Base-by-base conservation (phyloP, 2,113 vertebrate species). In the Hepsetus odoe region DNA sequence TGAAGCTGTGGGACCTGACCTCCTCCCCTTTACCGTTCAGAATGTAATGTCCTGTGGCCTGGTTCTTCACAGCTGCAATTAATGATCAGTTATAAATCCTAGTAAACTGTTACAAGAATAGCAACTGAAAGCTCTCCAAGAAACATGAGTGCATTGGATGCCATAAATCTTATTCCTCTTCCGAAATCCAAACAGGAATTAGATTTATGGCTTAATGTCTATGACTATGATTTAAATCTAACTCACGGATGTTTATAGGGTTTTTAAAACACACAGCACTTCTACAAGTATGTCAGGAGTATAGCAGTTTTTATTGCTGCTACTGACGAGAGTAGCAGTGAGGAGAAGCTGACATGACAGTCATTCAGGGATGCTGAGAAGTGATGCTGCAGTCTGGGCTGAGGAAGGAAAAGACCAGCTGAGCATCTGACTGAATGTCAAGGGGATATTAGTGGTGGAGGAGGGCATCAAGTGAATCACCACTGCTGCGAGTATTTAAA, bases 41-140 rank as follows among this genome's bases (percentile, higher is more conserved):
- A 61, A 99, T 94, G 65, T 99, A 99, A 85, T 98, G 98, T 32
- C 98, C 98, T 0, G 98, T 99, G 0, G 96, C 97, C 84, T 99
- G 98, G 90, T 98, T 98, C 93, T 99, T 99, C 87, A 99, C 93
- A 2, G 98, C 97, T 99, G 89, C n/a, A 91, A 91, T 72, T 66
- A 86, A 83, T 77, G 30, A 82, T 75, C 78, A 74, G 61, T 85
- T 77, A 86, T 56, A 65, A 80, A 71, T 22, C 42, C 46, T 38
- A n/a, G n/a, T n/a, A 35, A 51, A 53, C 9, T 64, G 35, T 33
- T 72, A 79, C 5, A 12, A 42, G 49, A 51, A 55, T 35, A 65
- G 67, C 20, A 26, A 24, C n/a, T 51, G 32, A 28, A 2, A 35
- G 26, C 70, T 59, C 22, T 22, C 12, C 20, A 38, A 24, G n/a